Percentiles rank a stretch among this genome's conserved stretches.
phyloP scores from a whole-genome alignment of 2,888 invertebrate species.

The Autographa gamma region DNA sequence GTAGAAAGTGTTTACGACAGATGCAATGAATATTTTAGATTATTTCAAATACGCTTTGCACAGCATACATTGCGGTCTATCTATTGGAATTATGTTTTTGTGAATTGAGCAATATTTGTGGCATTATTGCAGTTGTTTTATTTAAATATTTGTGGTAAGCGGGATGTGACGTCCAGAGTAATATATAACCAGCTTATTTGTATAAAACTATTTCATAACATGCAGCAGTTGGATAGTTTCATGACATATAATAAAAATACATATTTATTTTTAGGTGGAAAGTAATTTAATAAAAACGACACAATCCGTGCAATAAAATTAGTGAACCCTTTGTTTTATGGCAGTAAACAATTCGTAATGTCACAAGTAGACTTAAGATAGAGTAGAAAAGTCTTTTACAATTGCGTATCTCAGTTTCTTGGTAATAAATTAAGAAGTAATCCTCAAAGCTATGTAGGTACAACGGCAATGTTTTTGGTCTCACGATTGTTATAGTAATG shows the following conservation, averaged over 20 bases:
- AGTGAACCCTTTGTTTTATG: background rate
- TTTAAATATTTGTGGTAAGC: background rate
- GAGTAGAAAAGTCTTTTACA: conserved; percentile 33
- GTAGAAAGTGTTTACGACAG: conserved; percentile 44
- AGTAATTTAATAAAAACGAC: background rate
- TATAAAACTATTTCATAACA: background rate
- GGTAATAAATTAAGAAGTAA: conserved; percentile 49
- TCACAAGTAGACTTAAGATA: conserved; percentile 15
- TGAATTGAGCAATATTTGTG: conserved; percentile 4
- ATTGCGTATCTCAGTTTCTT: conserved; percentile 35
- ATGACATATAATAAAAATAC: no score
- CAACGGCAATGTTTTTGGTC: conserved; percentile 36
- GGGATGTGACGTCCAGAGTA: background rate
- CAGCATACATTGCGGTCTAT: background rate
- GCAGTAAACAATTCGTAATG: conserved; percentile 6
- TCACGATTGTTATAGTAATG: conserved; percentile 21
- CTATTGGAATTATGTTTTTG: conserved; percentile 9
- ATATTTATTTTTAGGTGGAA: background rate
- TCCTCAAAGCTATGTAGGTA: conserved; percentile 39
- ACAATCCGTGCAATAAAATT: background rate
- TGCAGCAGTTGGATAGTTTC: background rate
- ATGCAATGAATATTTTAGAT: conserved; percentile 55
- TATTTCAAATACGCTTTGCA: conserved; percentile 31
- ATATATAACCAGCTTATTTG: background rate
- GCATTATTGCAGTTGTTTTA: background rate